phyloP scores from a whole-genome alignment of 1,140 invertebrate species.

The Cherax quadricarinatus region DNA sequence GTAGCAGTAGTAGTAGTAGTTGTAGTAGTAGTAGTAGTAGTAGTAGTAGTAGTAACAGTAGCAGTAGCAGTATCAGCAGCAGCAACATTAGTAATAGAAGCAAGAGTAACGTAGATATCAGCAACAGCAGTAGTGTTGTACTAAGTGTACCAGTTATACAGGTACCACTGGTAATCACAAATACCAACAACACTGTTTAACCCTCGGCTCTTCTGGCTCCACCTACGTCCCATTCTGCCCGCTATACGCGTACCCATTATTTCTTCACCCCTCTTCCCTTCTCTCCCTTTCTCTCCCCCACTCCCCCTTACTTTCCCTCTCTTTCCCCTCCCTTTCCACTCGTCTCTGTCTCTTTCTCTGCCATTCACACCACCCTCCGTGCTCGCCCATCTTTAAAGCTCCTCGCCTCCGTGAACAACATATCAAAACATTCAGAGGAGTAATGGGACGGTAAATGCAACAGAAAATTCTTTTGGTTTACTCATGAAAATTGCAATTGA shows the following conservation, averaged over 20 bases:
- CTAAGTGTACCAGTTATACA: too few species aligned
- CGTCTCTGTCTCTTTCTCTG: not conserved
- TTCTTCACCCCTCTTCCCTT: not conserved
- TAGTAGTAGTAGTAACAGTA: too few species aligned
- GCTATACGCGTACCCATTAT: not conserved
- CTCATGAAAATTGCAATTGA: not conserved
- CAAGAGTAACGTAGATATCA: too few species aligned
- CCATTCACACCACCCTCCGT: slow-evolving; percentile 6
- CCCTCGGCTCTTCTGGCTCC: too few species aligned
- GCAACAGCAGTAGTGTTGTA: too few species aligned
- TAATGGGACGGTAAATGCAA: not conserved
- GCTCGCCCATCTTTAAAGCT: not conserved
- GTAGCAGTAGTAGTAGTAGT: too few species aligned
- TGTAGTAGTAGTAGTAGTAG: too few species aligned
- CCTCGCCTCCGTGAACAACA: not conserved
- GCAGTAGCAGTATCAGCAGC: too few species aligned
- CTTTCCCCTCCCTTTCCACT: not conserved
- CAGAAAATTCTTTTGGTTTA: not conserved
- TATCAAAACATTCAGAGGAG: not conserved
- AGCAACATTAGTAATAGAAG: too few species aligned
- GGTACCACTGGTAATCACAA: too few species aligned
- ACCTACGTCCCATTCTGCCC: too few species aligned
- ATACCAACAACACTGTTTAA: too few species aligned
- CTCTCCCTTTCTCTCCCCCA: slow-evolving; percentile 18
- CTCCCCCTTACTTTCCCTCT: slow-evolving; percentile 28